A percentile compares a stretch with the other conserved stretches of the same genome.
Conservation (phyloP, 2,888 invertebrate genomes). For the Aethes cnicana region DNA sequence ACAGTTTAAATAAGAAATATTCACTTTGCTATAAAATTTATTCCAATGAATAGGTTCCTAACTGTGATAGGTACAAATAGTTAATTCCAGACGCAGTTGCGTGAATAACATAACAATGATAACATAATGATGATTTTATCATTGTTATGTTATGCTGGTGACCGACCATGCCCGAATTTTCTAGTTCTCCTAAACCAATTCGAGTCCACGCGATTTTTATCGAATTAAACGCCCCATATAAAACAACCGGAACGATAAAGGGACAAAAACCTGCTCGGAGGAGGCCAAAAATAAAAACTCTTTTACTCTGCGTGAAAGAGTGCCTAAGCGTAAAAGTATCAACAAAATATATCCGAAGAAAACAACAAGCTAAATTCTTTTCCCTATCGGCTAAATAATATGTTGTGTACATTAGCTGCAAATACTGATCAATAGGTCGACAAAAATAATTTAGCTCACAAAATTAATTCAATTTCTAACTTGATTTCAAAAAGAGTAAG, state of each 20-base stretch:
- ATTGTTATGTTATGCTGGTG: constrained; percentile 38
- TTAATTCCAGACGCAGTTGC: constrained; percentile 8
- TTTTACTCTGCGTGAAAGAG: constrained; percentile 45
- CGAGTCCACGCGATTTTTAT: constrained; percentile 67
- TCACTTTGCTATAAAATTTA: background rate
- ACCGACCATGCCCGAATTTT: constrained; percentile 42
- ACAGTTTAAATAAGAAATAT: too few species aligned
- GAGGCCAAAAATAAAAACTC: constrained; percentile 57
- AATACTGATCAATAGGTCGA: too few species aligned
- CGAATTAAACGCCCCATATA: constrained; percentile 74
- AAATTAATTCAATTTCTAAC: too few species aligned
- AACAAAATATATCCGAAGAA: constrained; percentile 39
- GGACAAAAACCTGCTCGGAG: constrained; percentile 58
- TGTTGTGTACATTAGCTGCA: constrained; percentile 1
- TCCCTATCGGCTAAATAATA: constrained; percentile 19
- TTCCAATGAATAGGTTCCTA: background rate
- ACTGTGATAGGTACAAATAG: background rate
- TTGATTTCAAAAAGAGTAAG: too few species aligned
- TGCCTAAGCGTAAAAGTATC: constrained; percentile 34
- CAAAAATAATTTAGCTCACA: too few species aligned
- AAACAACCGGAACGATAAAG: constrained; percentile 70
- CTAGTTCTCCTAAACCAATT: constrained; percentile 62
- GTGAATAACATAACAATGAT: constrained; percentile 17
- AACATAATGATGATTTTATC: too few species aligned
- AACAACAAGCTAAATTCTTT: constrained; percentile 32